A percentile compares a stretch with the other conserved stretches of the same genome.
phyloP scores from a whole-genome alignment of 2,113 vertebrate genomes.

The Mesitornis unicolor region DNA sequence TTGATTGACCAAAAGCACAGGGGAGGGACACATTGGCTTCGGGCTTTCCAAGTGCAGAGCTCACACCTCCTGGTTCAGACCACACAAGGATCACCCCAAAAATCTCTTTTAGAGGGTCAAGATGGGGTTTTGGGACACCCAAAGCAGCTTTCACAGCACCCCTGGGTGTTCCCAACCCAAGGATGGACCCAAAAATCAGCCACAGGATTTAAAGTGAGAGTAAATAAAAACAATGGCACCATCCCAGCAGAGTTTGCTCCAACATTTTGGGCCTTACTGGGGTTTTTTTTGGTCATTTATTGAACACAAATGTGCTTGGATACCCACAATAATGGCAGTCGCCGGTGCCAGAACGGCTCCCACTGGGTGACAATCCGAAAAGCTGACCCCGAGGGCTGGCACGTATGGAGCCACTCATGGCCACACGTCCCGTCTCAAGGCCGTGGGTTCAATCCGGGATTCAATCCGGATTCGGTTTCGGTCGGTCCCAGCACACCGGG shows the following conservation, averaged over 20 bases:
- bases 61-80: not conserved
- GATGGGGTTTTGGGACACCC: rapidly evolving
- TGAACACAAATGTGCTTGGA: rapidly evolving
- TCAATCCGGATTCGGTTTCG: rapidly evolving
- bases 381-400: not conserved
- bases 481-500: rapidly evolving
- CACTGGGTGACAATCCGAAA: no score
- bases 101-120: no score
- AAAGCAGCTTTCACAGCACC: not conserved
- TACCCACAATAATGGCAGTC: not conserved
- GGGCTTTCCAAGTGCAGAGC: not conserved
- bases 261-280: not conserved
- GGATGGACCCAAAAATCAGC: not conserved
- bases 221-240: no score
- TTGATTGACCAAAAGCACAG: rapidly evolving
- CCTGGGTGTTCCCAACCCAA: not conserved
- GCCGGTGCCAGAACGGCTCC: not conserved
- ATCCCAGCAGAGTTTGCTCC: not conserved
- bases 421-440: not conserved
- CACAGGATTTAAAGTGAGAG: not conserved
- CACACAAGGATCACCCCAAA: not conserved
- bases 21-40: not conserved
- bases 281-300: no score
- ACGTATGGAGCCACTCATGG: rapidly evolving
- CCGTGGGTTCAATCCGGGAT: not conserved